Base-by-base conservation (phyloP, 2,113 vertebrate genomes). In the Lota lota region DNA sequence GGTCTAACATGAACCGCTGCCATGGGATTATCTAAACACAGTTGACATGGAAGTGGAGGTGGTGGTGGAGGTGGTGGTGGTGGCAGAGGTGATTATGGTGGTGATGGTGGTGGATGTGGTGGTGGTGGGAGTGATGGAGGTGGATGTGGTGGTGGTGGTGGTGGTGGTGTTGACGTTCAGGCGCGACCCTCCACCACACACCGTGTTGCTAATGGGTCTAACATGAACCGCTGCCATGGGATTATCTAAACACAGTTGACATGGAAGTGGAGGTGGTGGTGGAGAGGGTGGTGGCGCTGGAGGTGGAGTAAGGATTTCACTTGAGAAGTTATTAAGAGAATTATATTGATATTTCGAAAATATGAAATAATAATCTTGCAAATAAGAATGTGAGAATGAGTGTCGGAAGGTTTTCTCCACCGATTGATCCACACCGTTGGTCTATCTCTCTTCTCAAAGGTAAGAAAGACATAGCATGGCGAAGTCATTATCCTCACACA, bases 401-500 rank as follows among this genome's bases (percentile, higher is more conserved):
- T 76, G 80, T 68, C 66, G 33, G 62, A 33, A 69, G 69, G 66
- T 62, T 7, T 76, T 60, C 18, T 15, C 28, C 65, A 66, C 66
- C 3, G 40, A 40, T 3, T 1, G 36, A 40, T 40, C 36, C 36
- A 40, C 36, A 11, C 36, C 11, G 36, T 40, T 11, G 6, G 36
- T 40, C 69, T 22, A 50, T 21, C 73, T 70, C 40, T n/a, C 20
- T 47, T 70, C 3, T 70, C 59, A 57, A 62, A 70, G 21, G 66
- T 51, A 75, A 72, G 79, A 83, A 86, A 72, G 63, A 63, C 87
- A 84, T 73, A 76, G 67, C 3, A 11, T 40, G 85, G 84, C 61
- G 82, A 86, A 86, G 79, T 78, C 83, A 73, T 90, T 88, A 86
- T 21, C 69, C 58, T 87, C 84, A 33, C 69, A 57, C 58, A 36